Evolutionary conservation across 1,140 invertebrate genomes (phyloP).

Genomic region (Heliconius hewitsoni): DNA sequence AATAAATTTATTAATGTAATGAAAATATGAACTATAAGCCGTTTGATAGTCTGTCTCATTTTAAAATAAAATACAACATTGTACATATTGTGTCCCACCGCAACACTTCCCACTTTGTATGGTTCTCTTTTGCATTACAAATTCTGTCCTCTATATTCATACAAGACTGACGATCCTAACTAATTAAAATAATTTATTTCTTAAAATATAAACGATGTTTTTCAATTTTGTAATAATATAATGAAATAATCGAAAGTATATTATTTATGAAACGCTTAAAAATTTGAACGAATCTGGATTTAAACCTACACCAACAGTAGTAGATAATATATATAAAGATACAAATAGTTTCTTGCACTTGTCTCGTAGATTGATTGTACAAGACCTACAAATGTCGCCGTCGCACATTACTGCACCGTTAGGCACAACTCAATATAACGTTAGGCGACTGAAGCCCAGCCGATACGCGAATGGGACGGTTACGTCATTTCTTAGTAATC

Average conservation of each 20-base stretch:
- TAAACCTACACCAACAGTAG: background rate
- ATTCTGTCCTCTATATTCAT: background rate
- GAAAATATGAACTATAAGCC: too few species aligned
- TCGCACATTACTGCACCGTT: slow-evolving; percentile 17
- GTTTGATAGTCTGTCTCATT: too few species aligned
- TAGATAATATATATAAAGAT: background rate
- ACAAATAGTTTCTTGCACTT: background rate
- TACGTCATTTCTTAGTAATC: slow-evolving; percentile 25
- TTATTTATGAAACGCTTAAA: too few species aligned
- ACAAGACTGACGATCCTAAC: background rate
- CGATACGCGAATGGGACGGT: slow-evolving; percentile 17
- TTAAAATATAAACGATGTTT: too few species aligned
- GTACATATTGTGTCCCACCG: slow-evolving; percentile 27
- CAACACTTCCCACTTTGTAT: slow-evolving; percentile 45
- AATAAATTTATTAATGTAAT: too few species aligned
- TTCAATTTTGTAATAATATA: too few species aligned
- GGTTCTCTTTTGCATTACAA: slow-evolving; percentile 48
- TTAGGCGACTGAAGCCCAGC: background rate
- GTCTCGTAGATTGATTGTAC: background rate
- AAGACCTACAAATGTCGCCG: slow-evolving; percentile 4
- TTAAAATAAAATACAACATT: too few species aligned
- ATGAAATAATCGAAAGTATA: too few species aligned
- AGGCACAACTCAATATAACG: slow-evolving; percentile 16
- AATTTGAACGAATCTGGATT: too few species aligned
- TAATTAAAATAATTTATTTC: too few species aligned